These are phyloP conservation scores for Poeciliopsis infans DNA, from an alignment of 2,797 vertebrate genomes.

Conservation along the genomic window DNA sequence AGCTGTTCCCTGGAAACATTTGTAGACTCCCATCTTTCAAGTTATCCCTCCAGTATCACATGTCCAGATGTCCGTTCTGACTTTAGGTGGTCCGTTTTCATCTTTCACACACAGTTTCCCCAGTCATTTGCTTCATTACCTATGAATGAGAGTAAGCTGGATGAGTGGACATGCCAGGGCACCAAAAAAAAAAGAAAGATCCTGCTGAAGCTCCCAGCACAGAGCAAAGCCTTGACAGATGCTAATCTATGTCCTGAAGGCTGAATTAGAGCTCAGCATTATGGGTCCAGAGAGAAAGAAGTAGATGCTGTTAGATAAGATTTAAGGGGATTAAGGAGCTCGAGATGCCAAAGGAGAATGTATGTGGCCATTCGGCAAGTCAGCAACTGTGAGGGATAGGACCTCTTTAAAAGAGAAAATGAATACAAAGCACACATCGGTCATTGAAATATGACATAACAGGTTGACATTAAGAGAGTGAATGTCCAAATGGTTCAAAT, in stretches of 20 bases:
- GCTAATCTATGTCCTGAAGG: conserved; percentile 63
- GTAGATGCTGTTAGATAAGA: conserved; percentile 22
- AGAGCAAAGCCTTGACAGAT: conserved; percentile 55
- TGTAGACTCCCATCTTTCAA: conserved; percentile 46
- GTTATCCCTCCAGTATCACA: conserved; percentile 41
- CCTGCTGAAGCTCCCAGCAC: conserved; percentile 55
- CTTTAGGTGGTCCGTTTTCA: conserved; percentile 34
- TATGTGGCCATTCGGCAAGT: conserved; percentile 6
- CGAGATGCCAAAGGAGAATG: conserved; percentile 13
- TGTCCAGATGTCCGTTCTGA: conserved; percentile 61
- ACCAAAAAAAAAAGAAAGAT: conserved; percentile 26
- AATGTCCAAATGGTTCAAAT: conserved; percentile 4
- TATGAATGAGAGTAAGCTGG: conserved; percentile 66
- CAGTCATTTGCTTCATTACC: conserved; percentile 60
- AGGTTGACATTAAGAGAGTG: conserved; percentile 13
- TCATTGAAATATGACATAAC: conserved; percentile 20
- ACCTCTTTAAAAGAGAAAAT: conserved; percentile 10
- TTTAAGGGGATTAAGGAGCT: conserved; percentile 24
- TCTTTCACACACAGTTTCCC: conserved; percentile 48
- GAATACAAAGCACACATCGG: conserved; percentile 25
- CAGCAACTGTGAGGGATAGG: background rate
- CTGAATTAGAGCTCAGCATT: conserved; percentile 60
- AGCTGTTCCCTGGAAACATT: conserved; percentile 62
- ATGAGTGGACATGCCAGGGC: conserved; percentile 58
- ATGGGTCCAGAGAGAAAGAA: conserved; percentile 28